Base-by-base conservation (phyloP, 1,140 invertebrate genomes). In the Diorhabda carinulata region DNA sequence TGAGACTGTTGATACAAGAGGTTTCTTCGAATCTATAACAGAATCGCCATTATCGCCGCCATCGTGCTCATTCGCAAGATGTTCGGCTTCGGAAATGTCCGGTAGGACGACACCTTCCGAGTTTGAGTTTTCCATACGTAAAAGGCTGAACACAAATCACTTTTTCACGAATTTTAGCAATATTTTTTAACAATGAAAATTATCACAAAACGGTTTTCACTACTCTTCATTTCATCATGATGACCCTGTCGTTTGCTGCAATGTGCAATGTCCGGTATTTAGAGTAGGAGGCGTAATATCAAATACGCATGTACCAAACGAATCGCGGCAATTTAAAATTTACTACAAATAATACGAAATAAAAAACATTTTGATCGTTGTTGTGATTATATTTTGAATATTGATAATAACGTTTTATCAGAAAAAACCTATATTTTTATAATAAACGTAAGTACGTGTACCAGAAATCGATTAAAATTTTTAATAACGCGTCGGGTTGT, bases 21-120 rank as follows among this genome's bases (percentile, higher is more conserved):
- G 10, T 58, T 72, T 73, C 70, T 83, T 83, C 67, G 82, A 81
- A 74, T 81, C 78, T 64, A 83, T 83, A 10, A 73, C 74, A 62
- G 77, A 75, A 7, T 77, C 75, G 70, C 79, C 79, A 78, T 78
- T 76, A 67, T 80, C 78, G 75, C 77, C 78, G 70, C 83, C 81
- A 80, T 85, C 84, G 84, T 84, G 79, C 79, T 83, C 83, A 73
- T 80, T 85, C 86, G 86, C 82, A 80, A 87, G 80, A 62, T 84
- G 82, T 83, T 86, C 84, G 84, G 84, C 81, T 84, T 88, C 86
- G 84, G 85, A 82, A 83, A 88, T 88, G 86, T 88, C 86, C 87
- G 86, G 86, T 81, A 87, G 84, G 78, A 87, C 87, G 86, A 88
- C 86, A 81, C 84, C 82, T 80, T 87, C 86, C 86, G 86, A 88